A percentile compares a stretch with the other conserved stretches of the same genome.
Evolutionary conservation across 2,888 invertebrate species (phyloP).

Genomic region (Dione vanillae): DNA sequence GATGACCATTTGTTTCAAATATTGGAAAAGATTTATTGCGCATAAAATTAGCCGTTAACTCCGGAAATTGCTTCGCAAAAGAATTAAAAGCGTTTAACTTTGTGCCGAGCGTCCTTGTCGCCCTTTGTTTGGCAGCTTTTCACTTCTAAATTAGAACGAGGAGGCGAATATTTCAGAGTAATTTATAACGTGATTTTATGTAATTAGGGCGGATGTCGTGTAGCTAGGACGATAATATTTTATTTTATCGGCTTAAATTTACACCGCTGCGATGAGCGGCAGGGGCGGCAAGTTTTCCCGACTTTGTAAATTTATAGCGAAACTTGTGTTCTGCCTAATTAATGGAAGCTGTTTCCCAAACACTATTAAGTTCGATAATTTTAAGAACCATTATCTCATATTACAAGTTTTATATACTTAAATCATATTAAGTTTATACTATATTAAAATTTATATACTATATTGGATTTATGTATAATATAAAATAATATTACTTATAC

Average conservation of each 20-base stretch:
- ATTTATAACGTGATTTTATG: constrained; percentile 76
- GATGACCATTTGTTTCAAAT: constrained; percentile 46
- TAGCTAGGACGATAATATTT: constrained; percentile 72
- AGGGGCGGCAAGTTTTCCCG: constrained; percentile 74
- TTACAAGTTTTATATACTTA: neutral
- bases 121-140: constrained; percentile 71
- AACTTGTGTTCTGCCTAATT: constrained; percentile 82
- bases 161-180: constrained; percentile 69
- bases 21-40: constrained; percentile 64
- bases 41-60: constrained; percentile 68
- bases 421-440: neutral
- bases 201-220: constrained; percentile 74
- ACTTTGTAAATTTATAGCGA: constrained; percentile 79
- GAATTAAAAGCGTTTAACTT: constrained; percentile 70
- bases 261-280: constrained; percentile 72
- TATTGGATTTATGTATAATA: too few relatives aligned
- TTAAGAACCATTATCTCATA: constrained; percentile 47
- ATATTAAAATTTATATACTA: neutral
- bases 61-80: constrained; percentile 65
- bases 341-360: constrained; percentile 76
- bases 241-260: constrained; percentile 81
- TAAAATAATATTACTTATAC: too few relatives aligned
- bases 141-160: constrained; percentile 65
- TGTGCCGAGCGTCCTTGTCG: constrained; percentile 63
- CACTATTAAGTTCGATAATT: constrained; percentile 68